These are phyloP conservation scores for Columba janthina DNA, from an alignment of 2,113 vertebrate species.

Conservation along the genomic window DNA sequence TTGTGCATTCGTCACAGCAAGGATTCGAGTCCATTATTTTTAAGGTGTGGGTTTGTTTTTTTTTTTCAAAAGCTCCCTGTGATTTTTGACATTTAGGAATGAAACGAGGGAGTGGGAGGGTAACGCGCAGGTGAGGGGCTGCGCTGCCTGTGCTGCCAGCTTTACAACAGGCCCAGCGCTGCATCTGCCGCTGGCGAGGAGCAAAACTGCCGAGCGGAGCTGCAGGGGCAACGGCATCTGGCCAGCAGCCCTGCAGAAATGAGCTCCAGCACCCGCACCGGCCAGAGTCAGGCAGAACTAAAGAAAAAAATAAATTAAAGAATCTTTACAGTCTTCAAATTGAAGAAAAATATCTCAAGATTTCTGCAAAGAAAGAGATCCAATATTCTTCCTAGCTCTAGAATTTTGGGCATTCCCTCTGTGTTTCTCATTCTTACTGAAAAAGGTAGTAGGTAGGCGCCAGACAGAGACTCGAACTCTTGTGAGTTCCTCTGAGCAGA, in stretches of 20 bases:
- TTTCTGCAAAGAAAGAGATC: not conserved
- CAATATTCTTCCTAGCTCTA: not conserved
- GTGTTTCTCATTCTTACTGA: not conserved
- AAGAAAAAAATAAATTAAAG: not conserved
- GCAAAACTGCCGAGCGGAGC: not conserved
- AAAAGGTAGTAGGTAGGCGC: too few relatives aligned
- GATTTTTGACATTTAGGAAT: constrained; percentile 56
- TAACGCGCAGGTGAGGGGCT: constrained; percentile 60
- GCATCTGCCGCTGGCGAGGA: not conserved
- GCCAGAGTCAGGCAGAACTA: not conserved
- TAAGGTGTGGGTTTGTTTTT: too few relatives aligned
- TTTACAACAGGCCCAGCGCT: constrained; percentile 2
- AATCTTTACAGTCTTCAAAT: not conserved
- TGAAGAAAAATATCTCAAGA: not conserved
- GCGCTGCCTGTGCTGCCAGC: constrained; percentile 42
- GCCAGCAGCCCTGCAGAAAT: not conserved
- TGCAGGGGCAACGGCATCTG: not conserved
- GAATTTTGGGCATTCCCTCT: fast-evolving
- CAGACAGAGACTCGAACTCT: too few relatives aligned
- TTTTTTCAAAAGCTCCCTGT: constrained; percentile 42
- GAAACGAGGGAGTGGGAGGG: constrained; percentile 60
- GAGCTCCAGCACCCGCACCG: not conserved
- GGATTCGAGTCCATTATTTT: constrained; percentile 17
- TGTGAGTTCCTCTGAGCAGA: too few relatives aligned
- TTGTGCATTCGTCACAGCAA: constrained; percentile 22